These are phyloP conservation scores for Bombus impatiens DNA, from an alignment of 1,140 invertebrate genomes.

Conservation along the genomic window DNA sequence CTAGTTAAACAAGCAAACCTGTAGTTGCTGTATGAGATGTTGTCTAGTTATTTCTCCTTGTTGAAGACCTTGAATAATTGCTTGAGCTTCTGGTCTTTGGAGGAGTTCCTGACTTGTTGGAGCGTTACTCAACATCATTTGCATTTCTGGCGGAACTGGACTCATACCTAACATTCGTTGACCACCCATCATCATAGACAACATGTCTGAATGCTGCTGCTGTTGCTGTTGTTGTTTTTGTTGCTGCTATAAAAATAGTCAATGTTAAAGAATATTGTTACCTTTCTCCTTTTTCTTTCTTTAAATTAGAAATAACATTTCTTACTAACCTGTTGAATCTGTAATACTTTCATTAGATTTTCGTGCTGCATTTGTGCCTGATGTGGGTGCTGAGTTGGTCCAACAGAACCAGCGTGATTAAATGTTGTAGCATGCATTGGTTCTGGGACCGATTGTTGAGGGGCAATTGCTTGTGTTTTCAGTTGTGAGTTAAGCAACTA, in stretches of 20 bases:
- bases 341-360: conserved; percentile 82
- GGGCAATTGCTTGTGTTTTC: conserved; percentile 68
- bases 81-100: conserved; percentile 88
- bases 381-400: conserved; percentile 79
- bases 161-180: conserved; percentile 78
- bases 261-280: not conserved
- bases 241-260: conserved; percentile 42
- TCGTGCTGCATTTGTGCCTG: conserved; percentile 83
- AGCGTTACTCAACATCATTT: conserved; percentile 82
- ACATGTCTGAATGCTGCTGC: conserved; percentile 81
- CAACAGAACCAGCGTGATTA: conserved; percentile 78
- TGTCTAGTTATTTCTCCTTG: conserved; percentile 89
- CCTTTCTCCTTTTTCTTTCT: too few relatives aligned
- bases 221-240: conserved; percentile 68
- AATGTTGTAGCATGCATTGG: conserved; percentile 70
- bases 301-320: not conserved
- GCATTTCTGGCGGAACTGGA: conserved; percentile 83
- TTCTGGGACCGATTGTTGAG: conserved; percentile 66
- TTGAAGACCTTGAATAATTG: conserved; percentile 88
- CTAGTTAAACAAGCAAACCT: conserved; percentile 69
- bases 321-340: conserved; percentile 79
- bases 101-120: conserved; percentile 84
- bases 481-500: conserved; percentile 76
- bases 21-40: conserved; percentile 88
- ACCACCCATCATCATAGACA: conserved; percentile 78